These are phyloP conservation scores for Periparus ater DNA, from an alignment of 2,797 vertebrate genomes.

Conservation along the genomic window DNA sequence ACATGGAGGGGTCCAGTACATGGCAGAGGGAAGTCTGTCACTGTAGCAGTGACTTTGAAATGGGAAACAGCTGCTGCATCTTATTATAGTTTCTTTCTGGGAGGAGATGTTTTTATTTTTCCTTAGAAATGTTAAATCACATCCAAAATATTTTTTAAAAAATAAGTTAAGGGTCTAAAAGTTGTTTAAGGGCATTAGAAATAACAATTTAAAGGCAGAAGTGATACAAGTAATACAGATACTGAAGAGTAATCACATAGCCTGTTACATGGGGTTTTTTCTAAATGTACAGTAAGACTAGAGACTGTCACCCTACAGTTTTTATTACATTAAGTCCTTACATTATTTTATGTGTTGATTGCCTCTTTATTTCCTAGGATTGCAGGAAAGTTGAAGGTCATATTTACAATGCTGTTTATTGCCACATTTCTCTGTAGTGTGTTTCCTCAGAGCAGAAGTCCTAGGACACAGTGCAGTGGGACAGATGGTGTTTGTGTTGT, in stretches of 20 bases:
- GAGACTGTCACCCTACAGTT: background rate
- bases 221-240: background rate
- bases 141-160: background rate
- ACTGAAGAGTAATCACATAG: background rate
- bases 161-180: background rate
- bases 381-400: background rate
- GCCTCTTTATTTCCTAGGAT: background rate
- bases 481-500: background rate
- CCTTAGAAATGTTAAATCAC: background rate
- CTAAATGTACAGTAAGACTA: background rate
- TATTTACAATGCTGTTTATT: background rate
- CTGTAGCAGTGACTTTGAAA: background rate
- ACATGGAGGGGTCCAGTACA: background rate
- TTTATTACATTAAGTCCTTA: background rate
- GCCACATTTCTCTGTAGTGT: background rate
- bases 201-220: background rate
- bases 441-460: background rate
- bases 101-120: background rate
- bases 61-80: background rate
- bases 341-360: background rate
- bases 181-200: background rate
- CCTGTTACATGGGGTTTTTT: background rate
- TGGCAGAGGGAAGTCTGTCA: background rate
- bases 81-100: background rate
- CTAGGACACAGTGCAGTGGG: constrained; percentile 5